Conservation (phyloP, 1,140 invertebrate genomes). For the Pseudoatta argentina region DNA sequence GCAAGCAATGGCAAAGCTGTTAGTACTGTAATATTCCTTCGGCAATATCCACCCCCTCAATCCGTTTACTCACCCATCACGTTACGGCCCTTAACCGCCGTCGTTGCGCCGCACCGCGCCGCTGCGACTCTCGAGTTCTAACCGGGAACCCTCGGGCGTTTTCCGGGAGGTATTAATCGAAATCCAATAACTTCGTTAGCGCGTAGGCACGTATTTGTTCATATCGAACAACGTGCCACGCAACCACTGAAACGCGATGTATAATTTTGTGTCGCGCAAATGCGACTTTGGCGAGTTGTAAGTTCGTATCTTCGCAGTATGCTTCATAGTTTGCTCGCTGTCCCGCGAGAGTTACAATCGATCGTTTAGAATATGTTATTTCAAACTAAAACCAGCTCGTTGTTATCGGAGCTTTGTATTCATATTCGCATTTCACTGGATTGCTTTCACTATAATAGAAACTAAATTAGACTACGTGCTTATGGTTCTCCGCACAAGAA, state of each 20-base stretch:
- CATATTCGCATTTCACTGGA: not conserved
- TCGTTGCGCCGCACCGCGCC: not conserved
- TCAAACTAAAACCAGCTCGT: not conserved
- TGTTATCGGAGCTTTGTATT: not conserved
- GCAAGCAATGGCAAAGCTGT: conserved; percentile 59
- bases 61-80: conserved; percentile 51
- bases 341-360: conserved; percentile 21
- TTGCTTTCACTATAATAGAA: no score
- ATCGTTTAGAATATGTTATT: not conserved
- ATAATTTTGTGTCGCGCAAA: not conserved
- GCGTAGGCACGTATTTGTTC: conserved; percentile 50
- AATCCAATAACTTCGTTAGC: conserved; percentile 64
- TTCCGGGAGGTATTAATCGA: conserved; percentile 63
- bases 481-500: no score
- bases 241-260: conserved; percentile 12
- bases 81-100: conserved; percentile 49
- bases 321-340: conserved; percentile 22
- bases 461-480: no score
- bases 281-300: conserved; percentile 4
- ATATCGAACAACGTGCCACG: conserved; percentile 23
- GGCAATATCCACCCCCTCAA: conserved; percentile 43
- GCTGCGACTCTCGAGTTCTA: conserved; percentile 14
- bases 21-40: conserved; percentile 59
- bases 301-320: conserved; percentile 17
- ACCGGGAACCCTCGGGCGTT: conserved; percentile 33